phyloP scores from a whole-genome alignment of 1,140 invertebrate genomes.

The Ganaspis sp. region DNA sequence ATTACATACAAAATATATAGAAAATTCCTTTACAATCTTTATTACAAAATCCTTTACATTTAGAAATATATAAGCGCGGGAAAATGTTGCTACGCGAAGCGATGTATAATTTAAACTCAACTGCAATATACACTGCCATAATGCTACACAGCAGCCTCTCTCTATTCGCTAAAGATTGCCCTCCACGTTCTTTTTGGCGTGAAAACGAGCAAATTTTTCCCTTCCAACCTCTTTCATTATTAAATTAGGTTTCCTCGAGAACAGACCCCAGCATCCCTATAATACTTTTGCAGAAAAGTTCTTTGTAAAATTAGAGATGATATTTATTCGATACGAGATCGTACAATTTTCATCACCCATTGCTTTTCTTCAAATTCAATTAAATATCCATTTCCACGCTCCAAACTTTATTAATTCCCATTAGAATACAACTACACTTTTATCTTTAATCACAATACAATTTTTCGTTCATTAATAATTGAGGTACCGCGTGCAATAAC shows the following conservation, averaged over 20 bases:
- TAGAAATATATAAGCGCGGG: too few relatives aligned
- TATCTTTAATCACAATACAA: too few relatives aligned
- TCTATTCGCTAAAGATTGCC: not conserved
- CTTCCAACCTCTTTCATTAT: slow-evolving; percentile 13
- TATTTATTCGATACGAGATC: not conserved
- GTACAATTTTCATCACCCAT: not conserved
- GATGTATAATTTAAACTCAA: slow-evolving; percentile 6
- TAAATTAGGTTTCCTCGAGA: slow-evolving; percentile 17
- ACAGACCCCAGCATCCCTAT: not conserved
- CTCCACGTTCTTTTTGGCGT: not conserved
- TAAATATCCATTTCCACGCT: not conserved
- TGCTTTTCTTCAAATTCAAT: not conserved
- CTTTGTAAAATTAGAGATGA: slow-evolving; percentile 19
- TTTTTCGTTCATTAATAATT: too few relatives aligned
- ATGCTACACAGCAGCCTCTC: not conserved
- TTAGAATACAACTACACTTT: too few relatives aligned
- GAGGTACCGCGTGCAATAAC: too few relatives aligned
- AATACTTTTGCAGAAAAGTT: not conserved
- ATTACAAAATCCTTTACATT: too few relatives aligned
- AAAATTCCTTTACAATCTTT: too few relatives aligned
- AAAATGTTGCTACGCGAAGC: too few relatives aligned
- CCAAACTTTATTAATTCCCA: too few relatives aligned
- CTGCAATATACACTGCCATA: not conserved
- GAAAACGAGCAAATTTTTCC: slow-evolving; percentile 19
- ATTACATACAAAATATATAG: too few relatives aligned